Percentiles rank a stretch among this genome's conserved stretches.
phyloP scores from a whole-genome alignment of 2,797 vertebrate species.

The Mareca strepera region DNA sequence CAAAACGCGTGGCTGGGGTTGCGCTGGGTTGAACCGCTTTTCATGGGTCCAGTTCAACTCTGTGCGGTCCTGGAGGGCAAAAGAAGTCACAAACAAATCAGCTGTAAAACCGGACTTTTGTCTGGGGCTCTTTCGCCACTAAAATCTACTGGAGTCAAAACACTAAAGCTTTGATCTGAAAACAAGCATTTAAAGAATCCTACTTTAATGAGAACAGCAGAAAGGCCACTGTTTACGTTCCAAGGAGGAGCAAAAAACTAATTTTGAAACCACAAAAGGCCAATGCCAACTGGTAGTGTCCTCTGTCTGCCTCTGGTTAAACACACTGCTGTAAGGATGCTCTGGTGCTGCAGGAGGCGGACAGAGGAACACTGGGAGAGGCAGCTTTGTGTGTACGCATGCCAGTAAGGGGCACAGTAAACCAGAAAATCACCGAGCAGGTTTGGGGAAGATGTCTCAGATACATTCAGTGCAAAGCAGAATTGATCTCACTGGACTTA shows the following conservation, averaged over 20 bases:
- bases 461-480: background rate
- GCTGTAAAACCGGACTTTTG: background rate
- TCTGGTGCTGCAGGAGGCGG: fast-evolving
- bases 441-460: background rate
- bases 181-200: background rate
- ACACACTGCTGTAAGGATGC: fast-evolving
- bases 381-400: background rate
- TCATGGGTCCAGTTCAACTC: background rate
- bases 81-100: background rate
- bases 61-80: fast-evolving
- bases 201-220: background rate
- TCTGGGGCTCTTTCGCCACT: background rate
- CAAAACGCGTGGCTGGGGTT: fast-evolving
- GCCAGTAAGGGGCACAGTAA: background rate
- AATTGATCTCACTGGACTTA: background rate
- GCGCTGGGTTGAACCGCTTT: background rate
- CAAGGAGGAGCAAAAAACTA: background rate
- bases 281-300: background rate
- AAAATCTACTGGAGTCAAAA: background rate
- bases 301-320: background rate
- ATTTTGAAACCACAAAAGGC: background rate
- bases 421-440: background rate
- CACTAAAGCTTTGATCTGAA: background rate
- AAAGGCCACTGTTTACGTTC: background rate
- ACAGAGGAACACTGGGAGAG: background rate